A percentile compares a stretch with the other conserved stretches of the same genome.
phyloP scores from a whole-genome alignment of 2,888 invertebrate species.

The Syrista parreyssii region DNA sequence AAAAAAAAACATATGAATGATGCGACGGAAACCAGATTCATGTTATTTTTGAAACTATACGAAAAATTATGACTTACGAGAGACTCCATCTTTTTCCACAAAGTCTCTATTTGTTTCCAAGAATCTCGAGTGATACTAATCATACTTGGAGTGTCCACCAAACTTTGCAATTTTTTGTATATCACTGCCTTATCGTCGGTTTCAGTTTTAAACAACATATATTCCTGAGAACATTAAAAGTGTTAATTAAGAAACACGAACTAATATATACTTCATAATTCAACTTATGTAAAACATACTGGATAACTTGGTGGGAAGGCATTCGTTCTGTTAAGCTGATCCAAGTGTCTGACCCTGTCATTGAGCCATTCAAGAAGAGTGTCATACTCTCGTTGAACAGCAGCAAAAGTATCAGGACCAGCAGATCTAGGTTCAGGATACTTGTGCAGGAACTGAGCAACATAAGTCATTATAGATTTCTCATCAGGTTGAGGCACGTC shows the following conservation, averaged over 20 bases:
- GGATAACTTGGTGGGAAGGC: slow-evolving; percentile 80
- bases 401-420: slow-evolving; percentile 78
- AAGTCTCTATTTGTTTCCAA: slow-evolving; percentile 84
- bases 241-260: not conserved
- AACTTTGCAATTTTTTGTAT: slow-evolving; percentile 82
- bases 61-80: slow-evolving; percentile 51
- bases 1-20: too few relatives aligned
- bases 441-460: slow-evolving; percentile 96
- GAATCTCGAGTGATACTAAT: slow-evolving; percentile 85
- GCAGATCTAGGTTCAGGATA: slow-evolving; percentile 88
- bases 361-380: slow-evolving; percentile 85
- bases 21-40: not conserved
- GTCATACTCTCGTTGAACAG: slow-evolving; percentile 84
- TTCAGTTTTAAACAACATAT: slow-evolving; percentile 81
- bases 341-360: slow-evolving; percentile 81
- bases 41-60: not conserved
- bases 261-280: not conserved
- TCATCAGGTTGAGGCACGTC: slow-evolving; percentile 97
- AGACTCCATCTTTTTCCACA: slow-evolving; percentile 84
- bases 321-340: slow-evolving; percentile 81
- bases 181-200: slow-evolving; percentile 77
- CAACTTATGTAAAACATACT: slow-evolving; percentile 54
- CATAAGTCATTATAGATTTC: slow-evolving; percentile 98
- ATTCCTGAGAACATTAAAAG: slow-evolving; percentile 71
- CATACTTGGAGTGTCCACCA: slow-evolving; percentile 84